Percentiles rank a stretch among this genome's conserved stretches.
These are phyloP conservation scores for Rallus crepitans DNA, from an alignment of 2,797 vertebrate species.

Conservation along the genomic window DNA sequence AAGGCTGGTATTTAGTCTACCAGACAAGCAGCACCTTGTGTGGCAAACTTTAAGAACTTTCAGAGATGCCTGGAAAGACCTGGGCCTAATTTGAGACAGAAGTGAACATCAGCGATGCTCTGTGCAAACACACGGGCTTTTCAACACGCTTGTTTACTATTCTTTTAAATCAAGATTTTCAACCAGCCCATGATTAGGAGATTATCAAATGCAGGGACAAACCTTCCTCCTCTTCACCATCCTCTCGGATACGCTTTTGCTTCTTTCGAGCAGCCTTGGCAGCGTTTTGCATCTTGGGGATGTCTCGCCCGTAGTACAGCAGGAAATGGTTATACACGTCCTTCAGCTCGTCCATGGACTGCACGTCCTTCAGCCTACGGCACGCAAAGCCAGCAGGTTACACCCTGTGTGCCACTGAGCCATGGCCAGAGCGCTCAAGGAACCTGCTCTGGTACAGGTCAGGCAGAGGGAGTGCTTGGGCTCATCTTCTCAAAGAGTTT, in stretches of 20 bases:
- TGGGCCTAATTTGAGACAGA: background rate
- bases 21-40: background rate
- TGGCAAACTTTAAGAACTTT: background rate
- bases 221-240: constrained; percentile 90
- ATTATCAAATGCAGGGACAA: background rate
- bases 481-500: background rate
- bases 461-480: background rate
- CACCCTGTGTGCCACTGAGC: background rate
- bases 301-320: constrained; percentile 97
- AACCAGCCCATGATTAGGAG: background rate
- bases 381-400: background rate
- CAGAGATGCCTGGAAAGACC: background rate
- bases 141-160: background rate
- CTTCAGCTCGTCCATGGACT: constrained; percentile 95
- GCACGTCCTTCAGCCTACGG: constrained; percentile 93
- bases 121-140: background rate
- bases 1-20: background rate
- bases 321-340: constrained; percentile 98
- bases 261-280: constrained; percentile 91
- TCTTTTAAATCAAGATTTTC: background rate
- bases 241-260: constrained; percentile 91
- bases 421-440: background rate
- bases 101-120: background rate
- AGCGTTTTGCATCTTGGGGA: constrained; percentile 98
- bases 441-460: background rate